Conservation (phyloP, 2,888 invertebrate species). For the Cremastobaeus sp. region DNA sequence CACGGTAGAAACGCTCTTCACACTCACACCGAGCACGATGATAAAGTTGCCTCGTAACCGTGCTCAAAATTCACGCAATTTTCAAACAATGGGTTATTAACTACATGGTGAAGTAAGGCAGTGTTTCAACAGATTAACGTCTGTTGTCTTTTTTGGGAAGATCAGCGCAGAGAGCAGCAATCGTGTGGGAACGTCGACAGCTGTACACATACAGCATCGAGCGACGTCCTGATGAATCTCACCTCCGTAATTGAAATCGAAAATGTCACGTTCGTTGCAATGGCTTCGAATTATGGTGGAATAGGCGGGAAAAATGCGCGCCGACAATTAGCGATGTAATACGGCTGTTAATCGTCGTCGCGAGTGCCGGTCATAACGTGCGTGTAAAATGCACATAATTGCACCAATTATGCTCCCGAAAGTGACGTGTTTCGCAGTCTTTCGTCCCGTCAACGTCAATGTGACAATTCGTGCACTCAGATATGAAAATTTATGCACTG, state of each 20-base stretch:
- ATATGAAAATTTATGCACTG: constrained; percentile 37
- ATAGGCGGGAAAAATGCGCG: constrained; percentile 10
- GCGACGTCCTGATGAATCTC: constrained; percentile 21
- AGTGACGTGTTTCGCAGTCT: constrained; percentile 35
- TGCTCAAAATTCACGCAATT: constrained; percentile 29
- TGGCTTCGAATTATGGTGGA: constrained; percentile 18
- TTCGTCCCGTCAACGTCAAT: constrained; percentile 36
- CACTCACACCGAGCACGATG: not conserved
- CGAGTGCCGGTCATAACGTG: constrained; percentile 9
- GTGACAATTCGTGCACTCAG: constrained; percentile 24
- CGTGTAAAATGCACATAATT: constrained; percentile 30
- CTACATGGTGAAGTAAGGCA: constrained; percentile 1
- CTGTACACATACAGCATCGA: constrained; percentile 15
- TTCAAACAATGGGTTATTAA: constrained; percentile 36
- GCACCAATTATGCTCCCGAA: constrained; percentile 24
- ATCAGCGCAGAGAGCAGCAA: constrained; percentile 25
- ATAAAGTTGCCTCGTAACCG: too few relatives aligned
- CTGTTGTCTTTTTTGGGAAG: constrained; percentile 42
- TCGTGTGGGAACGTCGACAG: constrained; percentile 29
- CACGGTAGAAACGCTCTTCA: not conserved
- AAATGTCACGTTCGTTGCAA: constrained; percentile 34
- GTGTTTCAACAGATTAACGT: constrained; percentile 37
- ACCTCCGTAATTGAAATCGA: constrained; percentile 40
- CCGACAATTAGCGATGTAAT: constrained; percentile 22
- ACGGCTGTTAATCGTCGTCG: constrained; percentile 16